Conservation (phyloP, 2,888 invertebrate species). For the Melinaea marsaeus region DNA sequence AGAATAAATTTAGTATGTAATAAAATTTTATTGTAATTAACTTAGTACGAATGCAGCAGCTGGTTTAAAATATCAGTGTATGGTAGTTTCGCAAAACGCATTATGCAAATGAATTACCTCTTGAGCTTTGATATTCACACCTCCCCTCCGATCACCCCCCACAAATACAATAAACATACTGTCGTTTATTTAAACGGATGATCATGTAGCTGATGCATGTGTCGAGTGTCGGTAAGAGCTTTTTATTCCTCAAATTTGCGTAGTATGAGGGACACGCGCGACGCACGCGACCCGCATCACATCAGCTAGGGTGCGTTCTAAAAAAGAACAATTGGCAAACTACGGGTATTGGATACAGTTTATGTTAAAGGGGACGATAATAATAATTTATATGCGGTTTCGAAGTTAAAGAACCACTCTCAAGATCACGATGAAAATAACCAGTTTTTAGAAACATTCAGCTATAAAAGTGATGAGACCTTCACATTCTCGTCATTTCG, state of each 20-base stretch:
- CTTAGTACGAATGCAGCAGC: slow-evolving; percentile 27
- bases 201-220: slow-evolving; percentile 50
- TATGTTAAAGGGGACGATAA: slow-evolving; percentile 32
- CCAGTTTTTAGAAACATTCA: slow-evolving; percentile 17
- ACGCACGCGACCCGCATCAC: slow-evolving; percentile 71
- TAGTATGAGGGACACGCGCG: slow-evolving; percentile 71
- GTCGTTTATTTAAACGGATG: slow-evolving; percentile 38
- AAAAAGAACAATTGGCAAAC: slow-evolving; percentile 48
- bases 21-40: slow-evolving; percentile 16
- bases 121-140: slow-evolving; percentile 60
- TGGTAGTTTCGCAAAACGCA: slow-evolving; percentile 28
- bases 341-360: slow-evolving; percentile 42
- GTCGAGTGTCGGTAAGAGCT: slow-evolving; percentile 55
- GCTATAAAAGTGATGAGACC: slow-evolving; percentile 21
- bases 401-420: slow-evolving; percentile 21
- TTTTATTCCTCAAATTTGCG: slow-evolving; percentile 63
- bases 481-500: slow-evolving; percentile 14
- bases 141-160: slow-evolving; percentile 55
- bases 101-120: slow-evolving; percentile 60
- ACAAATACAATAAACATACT: slow-evolving; percentile 32
- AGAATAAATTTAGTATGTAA: slow-evolving; percentile 9
- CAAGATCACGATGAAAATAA: slow-evolving; percentile 6
- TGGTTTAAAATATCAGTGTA: slow-evolving; percentile 60
- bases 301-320: slow-evolving; percentile 41
- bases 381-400: slow-evolving; percentile 32